Evolutionary conservation across 2,888 invertebrate genomes (phyloP), one percentile per base, ranked within the genome.

Genomic region (Trichacis sp.): DNA sequence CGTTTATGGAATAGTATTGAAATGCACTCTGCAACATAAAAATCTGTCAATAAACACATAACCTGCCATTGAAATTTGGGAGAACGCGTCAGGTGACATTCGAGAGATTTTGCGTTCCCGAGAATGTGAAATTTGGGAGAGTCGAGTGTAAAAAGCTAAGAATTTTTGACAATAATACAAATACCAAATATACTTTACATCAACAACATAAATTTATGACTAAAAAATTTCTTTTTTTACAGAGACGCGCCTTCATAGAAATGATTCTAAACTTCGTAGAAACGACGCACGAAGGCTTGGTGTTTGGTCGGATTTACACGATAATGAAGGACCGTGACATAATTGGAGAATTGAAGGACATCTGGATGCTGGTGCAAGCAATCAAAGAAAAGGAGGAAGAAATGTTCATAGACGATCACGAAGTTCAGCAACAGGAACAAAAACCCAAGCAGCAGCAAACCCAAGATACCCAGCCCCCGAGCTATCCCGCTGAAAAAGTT

Each of bases 211-310:
- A n/a, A n/a, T n/a, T n/a, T n/a, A n/a, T n/a, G n/a, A n/a, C n/a
- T n/a, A n/a, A n/a, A 24, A 24, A 24, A 24, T 5, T 24, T 5
- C 3, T 20, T 19, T 19, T 45, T 45, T 76, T 85, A 15, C 83
- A 90, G 88, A 91, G 91, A 74, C 86, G 89, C 60, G 89, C 88
- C n/a, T 84, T 92, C 73, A 89, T 92, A 30, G 90, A 89, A 73
- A 84, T 91, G 14, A 87, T 92, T 71, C 88, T 91, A 75, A 91
- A 92, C 82, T 92, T 91, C 78, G 90, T 92, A 30, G 92, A 92
- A 79, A 89, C 89, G 12, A 91, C 90, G 90, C 92, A 92, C 76
- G 88, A 89, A 2, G 91, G 90, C 0, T 83, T 92, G 29, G 81
- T 87, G 64, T 85, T 92, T 68, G 85, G 88, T 19, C 86, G 91